These are phyloP conservation scores for Psittacula derbiana DNA, from an alignment of 2,797 vertebrate species.

Conservation along the genomic window DNA sequence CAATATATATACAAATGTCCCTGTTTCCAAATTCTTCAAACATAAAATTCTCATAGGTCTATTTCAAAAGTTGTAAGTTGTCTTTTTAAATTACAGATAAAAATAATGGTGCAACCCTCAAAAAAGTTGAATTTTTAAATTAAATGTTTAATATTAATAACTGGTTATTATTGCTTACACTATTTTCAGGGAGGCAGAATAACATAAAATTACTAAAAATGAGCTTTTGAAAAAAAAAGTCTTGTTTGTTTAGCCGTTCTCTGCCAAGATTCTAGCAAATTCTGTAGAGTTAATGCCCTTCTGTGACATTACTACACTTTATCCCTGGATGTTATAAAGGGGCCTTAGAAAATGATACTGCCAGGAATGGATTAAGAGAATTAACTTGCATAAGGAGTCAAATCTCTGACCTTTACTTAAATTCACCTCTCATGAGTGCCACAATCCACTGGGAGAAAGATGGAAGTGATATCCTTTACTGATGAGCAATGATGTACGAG, in stretches of 20 bases:
- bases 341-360: conserved; percentile 1
- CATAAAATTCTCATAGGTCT: not conserved
- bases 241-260: not conserved
- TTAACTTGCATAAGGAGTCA: conserved; percentile 36
- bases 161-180: not conserved
- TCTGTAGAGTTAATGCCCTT: not conserved
- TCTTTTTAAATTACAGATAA: not conserved
- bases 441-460: not conserved
- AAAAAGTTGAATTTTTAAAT: not conserved
- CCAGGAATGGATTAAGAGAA: conserved; percentile 11
- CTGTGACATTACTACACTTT: not conserved
- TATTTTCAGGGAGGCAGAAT: not conserved
- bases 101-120: not conserved
- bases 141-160: not conserved
- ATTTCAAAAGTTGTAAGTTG: not conserved
- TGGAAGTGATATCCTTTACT: not conserved
- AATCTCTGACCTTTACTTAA: conserved; percentile 21
- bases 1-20: not conserved
- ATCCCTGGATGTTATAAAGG: conserved; percentile 9
- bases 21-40: not conserved
- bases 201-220: not conserved
- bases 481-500: not conserved
- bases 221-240: not conserved
- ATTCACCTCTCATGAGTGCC: not conserved
- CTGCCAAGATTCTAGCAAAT: not conserved